Percentiles rank a stretch among this genome's conserved stretches.
phyloP scores from a whole-genome alignment of 2,797 vertebrate species.

The Hemitrygon akajei region DNA sequence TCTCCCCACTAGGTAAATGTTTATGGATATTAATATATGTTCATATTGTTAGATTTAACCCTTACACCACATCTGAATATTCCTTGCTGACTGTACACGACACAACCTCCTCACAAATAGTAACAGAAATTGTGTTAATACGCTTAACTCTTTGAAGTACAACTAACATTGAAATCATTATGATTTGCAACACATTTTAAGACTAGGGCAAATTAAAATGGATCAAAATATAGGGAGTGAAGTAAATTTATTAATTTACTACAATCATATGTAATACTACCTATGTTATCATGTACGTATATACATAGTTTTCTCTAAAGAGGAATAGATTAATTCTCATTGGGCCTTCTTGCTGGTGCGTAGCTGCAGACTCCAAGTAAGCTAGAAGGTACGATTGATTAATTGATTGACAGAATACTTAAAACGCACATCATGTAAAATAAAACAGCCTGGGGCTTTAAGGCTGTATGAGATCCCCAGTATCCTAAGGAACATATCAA shows the following conservation, averaged over 20 bases:
- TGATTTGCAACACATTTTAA: background rate
- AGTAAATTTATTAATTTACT: background rate
- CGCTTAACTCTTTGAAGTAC: background rate
- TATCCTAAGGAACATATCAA: background rate
- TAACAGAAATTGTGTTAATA: background rate
- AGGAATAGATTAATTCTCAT: background rate
- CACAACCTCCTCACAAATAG: background rate
- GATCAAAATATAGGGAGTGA: background rate
- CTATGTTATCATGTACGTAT: background rate
- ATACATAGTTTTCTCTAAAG: background rate
- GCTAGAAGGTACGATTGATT: background rate
- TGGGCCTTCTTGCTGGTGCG: background rate
- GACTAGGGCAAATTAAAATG: background rate
- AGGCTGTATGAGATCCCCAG: background rate
- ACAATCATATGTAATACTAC: background rate
- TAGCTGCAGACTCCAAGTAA: background rate
- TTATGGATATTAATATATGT: constrained; percentile 25
- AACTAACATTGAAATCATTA: background rate
- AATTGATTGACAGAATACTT: background rate
- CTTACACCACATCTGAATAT: constrained; percentile 5
- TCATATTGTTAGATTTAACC: constrained; percentile 25
- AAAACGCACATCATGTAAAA: background rate
- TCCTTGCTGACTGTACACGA: background rate
- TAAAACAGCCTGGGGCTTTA: background rate
- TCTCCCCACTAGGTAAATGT: background rate